These are phyloP conservation scores for Poecilia picta DNA, from an alignment of 2,797 vertebrate genomes.

Conservation along the genomic window DNA sequence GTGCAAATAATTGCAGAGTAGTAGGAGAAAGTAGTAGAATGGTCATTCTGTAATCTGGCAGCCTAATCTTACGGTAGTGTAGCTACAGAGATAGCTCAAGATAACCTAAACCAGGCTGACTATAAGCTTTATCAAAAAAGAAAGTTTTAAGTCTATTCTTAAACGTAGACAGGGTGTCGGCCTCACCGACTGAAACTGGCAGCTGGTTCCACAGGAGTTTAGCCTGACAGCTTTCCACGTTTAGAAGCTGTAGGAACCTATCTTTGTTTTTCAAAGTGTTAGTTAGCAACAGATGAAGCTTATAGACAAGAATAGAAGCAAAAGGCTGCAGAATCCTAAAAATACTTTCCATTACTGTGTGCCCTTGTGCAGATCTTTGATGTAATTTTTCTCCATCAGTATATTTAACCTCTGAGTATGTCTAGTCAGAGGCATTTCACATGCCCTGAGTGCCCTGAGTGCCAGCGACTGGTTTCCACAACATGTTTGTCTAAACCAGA, in stretches of 20 bases:
- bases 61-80: not conserved
- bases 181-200: not conserved
- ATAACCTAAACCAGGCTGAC: not conserved
- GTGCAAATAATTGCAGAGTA: not conserved
- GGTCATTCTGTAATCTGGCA: not conserved
- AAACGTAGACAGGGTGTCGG: not conserved
- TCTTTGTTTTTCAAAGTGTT: not conserved
- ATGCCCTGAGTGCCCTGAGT: slow-evolving; percentile 22
- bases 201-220: not conserved
- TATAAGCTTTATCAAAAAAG: not conserved
- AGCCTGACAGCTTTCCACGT: no score
- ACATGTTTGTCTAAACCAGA: slow-evolving; percentile 7
- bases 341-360: not conserved
- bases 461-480: slow-evolving; percentile 28
- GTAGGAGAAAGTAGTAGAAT: not conserved
- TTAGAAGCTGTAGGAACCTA: not conserved
- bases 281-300: not conserved
- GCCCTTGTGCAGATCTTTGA: not conserved
- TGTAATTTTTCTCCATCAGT: not conserved
- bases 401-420: slow-evolving; percentile 46
- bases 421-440: slow-evolving; percentile 41
- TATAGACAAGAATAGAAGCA: not conserved
- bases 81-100: not conserved
- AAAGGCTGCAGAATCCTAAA: not conserved
- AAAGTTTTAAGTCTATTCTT: not conserved